A percentile compares a stretch with the other conserved stretches of the same genome.
Conservation (phyloP, 2,888 invertebrate species). For the Spodoptera littoralis region DNA sequence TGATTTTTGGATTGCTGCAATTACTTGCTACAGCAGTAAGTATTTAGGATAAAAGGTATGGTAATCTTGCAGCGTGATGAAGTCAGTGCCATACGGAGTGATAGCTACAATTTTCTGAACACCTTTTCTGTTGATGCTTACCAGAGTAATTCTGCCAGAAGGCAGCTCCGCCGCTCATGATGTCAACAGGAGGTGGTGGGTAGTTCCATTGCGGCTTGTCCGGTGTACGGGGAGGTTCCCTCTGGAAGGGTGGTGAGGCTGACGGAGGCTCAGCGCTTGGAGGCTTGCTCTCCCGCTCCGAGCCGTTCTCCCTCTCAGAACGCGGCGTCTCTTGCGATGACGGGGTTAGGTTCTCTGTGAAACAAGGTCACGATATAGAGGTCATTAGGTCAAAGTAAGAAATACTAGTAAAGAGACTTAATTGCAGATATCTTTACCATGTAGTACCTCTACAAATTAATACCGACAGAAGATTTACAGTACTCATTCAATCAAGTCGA, state of each 20-base stretch:
- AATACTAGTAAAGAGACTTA: slow-evolving; percentile 2
- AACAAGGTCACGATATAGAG: slow-evolving; percentile 38
- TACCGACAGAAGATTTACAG: slow-evolving; percentile 8
- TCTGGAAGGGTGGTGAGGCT: slow-evolving; percentile 82
- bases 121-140: slow-evolving; percentile 77
- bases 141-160: slow-evolving; percentile 98
- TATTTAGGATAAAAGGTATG: too few species aligned
- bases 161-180: slow-evolving; percentile 95
- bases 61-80: too few species aligned
- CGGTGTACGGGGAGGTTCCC: slow-evolving; percentile 83
- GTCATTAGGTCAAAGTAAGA: slow-evolving; percentile 8
- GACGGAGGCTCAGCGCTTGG: slow-evolving; percentile 83
- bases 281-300: slow-evolving; percentile 85
- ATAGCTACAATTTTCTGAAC: too few species aligned
- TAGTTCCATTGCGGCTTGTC: slow-evolving; percentile 88
- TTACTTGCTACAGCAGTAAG: slow-evolving; percentile 1
- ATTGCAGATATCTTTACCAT: neutral
- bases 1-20: slow-evolving; percentile 11
- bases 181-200: slow-evolving; percentile 90
- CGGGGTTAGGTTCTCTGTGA: slow-evolving; percentile 79
- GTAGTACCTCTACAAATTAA: neutral
- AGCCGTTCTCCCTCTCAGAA: slow-evolving; percentile 82
- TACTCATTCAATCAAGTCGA: slow-evolving; percentile 62
- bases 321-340: slow-evolving; percentile 77
- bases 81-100: too few species aligned